Conservation (phyloP, 2,797 vertebrate genomes). For the Pachyuromys duprasi region DNA sequence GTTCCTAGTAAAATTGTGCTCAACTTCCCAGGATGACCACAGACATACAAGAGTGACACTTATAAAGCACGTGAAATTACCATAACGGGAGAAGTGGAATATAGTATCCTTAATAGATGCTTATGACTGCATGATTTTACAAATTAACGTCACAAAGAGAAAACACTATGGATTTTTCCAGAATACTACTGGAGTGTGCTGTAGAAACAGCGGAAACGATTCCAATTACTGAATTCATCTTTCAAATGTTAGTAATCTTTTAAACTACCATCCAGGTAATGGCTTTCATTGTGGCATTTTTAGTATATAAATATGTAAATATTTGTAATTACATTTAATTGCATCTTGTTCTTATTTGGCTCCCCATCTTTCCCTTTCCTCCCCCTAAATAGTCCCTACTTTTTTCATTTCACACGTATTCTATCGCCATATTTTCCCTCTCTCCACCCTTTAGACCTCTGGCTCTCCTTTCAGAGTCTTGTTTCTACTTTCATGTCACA, state of each 20-base stretch:
- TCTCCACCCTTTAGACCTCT: not conserved
- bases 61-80: not conserved
- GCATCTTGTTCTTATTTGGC: not conserved
- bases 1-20: not conserved
- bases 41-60: not conserved
- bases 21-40: not conserved
- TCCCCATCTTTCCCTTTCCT: not conserved
- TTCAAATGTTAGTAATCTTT: not conserved
- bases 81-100: not conserved
- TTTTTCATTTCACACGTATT: not conserved
- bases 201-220: not conserved
- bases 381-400: not conserved
- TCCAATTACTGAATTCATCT: not conserved
- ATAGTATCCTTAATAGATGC: not conserved
- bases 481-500: not conserved
- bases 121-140: not conserved
- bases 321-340: not conserved
- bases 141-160: slow-evolving; percentile 11
- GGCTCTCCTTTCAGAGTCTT: not conserved
- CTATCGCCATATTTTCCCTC: too few relatives aligned
- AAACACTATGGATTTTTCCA: not conserved
- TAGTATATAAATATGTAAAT: not conserved
- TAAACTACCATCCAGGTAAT: not conserved
- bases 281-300: not conserved
- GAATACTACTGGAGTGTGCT: not conserved